Evolutionary conservation across 2,797 vertebrate species (phyloP), one percentile per base, ranked within the genome.

Genomic region (Eupleurogrammus muticus): DNA sequence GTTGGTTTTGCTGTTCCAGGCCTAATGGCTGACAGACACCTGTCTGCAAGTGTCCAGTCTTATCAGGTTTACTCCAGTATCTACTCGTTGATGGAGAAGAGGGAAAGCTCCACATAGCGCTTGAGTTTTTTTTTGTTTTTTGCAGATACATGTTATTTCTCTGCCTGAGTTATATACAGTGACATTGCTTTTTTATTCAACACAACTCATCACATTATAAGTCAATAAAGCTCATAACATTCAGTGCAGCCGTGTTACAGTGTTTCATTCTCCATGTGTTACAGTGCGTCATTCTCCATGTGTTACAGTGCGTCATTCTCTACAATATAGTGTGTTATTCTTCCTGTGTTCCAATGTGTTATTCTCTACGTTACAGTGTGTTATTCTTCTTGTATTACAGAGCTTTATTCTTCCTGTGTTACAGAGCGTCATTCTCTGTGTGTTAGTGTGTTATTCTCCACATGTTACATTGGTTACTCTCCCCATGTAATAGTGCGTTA

Each of bases 21-120:
- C 20, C 21, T 68, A 16, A 54, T 32, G 16, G 21, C 40, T 65
- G 40, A 21, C 55, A 60, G 42, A 23, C 50, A 23, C 44, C 63
- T 52, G 47, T 44, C 21, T 54, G 35, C 17, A 44, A 42, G 16
- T 11, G 35, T 63, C 58, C 69, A 70, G 73, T 78, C 63, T 83
- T 79, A 62, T 66, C 73, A 81, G 70, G 44, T 82, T 60, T 80
- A 69, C 40, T 42, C 14, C 54, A 42, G 65, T 68, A 38, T 80
- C 74, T 49, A 58, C 77, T 84, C 80, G 78, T 67, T 66, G 40
- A 44, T 6, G 14, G 44, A 68, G 75, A 78, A 68, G 60, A 68
- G 54, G 68, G 40, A 65, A 80, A 53, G 64, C 70, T 81, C 28
- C 54, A 72, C 69, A 68, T 63, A 47, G n/a, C n/a, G n/a, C n/a